phyloP scores from a whole-genome alignment of 2,797 vertebrate species.

The Chlorospingus flavigularis region DNA sequence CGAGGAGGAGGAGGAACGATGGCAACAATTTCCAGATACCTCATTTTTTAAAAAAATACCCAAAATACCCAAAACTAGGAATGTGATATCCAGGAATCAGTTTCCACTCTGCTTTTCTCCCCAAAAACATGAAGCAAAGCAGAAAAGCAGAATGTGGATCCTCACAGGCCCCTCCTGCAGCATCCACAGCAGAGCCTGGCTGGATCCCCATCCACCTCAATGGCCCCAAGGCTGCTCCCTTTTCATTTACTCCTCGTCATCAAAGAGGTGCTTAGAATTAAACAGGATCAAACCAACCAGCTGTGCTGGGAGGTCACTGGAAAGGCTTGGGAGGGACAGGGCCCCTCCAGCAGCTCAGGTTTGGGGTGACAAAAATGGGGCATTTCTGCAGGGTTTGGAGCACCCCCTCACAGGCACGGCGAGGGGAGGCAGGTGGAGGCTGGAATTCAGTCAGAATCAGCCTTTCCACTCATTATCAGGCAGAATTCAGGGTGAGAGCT shows the following conservation, averaged over 20 bases:
- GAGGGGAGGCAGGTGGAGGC: not conserved
- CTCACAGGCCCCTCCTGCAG: not conserved
- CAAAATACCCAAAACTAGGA: not conserved
- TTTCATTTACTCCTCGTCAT: conserved; percentile 19
- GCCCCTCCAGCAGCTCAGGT: not conserved
- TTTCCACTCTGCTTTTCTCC: not conserved
- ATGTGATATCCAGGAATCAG: not conserved
- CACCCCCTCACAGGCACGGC: accelerated
- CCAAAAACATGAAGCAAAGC: not conserved
- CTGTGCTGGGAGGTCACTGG: not conserved
- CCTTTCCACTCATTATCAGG: not conserved
- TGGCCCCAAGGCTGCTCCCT: not conserved
- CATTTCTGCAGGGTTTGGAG: not conserved
- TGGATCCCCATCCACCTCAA: not conserved
- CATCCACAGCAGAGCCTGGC: not conserved
- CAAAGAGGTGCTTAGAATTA: not conserved
- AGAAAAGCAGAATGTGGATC: not conserved
- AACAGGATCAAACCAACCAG: not conserved
- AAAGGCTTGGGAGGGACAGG: not conserved
- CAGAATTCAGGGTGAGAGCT: not conserved
- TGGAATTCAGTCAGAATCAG: not conserved
- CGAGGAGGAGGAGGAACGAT: not conserved
- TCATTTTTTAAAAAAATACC: not conserved
- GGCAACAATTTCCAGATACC: not conserved
- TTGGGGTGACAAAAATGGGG: not conserved